Percentiles rank a stretch among this genome's conserved stretches.
Conservation (phyloP, 2,113 vertebrate species). For the Prolemur simus region DNA sequence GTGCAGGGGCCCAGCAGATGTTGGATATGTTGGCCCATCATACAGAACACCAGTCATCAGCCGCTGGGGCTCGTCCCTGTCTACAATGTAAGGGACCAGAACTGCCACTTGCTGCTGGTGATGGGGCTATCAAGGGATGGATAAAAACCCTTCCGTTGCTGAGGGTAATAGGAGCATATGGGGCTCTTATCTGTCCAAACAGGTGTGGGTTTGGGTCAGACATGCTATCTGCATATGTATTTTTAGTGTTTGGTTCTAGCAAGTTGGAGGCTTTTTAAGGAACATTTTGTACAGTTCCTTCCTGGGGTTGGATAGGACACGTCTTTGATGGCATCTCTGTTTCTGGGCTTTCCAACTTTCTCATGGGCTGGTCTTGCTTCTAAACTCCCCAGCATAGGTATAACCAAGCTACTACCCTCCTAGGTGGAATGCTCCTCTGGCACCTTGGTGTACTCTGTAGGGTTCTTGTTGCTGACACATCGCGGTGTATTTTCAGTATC, state of each 20-base stretch:
- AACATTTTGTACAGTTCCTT: background rate
- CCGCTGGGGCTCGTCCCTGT: background rate
- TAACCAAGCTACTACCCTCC: background rate
- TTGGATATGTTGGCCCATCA: background rate
- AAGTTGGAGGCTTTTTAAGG: background rate
- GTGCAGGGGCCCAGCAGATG: background rate
- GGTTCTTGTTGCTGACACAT: background rate
- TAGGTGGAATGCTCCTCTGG: background rate
- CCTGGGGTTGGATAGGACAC: background rate
- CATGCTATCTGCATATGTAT: background rate
- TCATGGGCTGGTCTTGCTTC: background rate
- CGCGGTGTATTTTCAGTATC: background rate
- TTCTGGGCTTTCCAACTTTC: background rate
- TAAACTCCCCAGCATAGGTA: background rate
- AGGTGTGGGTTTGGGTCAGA: background rate
- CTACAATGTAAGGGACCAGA: background rate
- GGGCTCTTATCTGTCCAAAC: background rate
- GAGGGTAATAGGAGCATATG: background rate
- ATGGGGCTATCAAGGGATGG: background rate
- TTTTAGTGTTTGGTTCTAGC: background rate
- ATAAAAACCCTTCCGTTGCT: background rate
- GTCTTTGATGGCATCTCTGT: background rate
- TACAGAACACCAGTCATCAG: background rate
- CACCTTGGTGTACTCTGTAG: background rate
- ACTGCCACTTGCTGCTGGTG: background rate